Percentiles rank a stretch among this genome's conserved stretches.
Evolutionary conservation across 2,113 vertebrate genomes (phyloP).

Genomic region (Perca flavescens): DNA sequence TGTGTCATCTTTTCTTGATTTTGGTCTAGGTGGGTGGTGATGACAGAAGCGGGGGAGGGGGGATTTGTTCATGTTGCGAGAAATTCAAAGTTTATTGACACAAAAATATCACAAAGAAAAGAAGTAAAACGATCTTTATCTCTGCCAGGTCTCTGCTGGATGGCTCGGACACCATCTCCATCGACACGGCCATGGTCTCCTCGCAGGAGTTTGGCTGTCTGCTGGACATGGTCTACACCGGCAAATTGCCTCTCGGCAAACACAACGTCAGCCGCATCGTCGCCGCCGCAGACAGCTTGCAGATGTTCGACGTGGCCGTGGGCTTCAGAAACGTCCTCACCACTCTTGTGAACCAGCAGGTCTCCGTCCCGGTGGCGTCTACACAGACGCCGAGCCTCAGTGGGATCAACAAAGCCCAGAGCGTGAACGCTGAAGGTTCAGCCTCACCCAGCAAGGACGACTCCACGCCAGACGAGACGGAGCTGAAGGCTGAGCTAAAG

Average conservation of each 20-base stretch:
- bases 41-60: no score
- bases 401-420: slow-evolving; percentile 12
- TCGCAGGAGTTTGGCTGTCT: slow-evolving; percentile 89
- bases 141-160: slow-evolving; percentile 84
- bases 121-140: background rate
- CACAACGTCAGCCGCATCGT: slow-evolving; percentile 90
- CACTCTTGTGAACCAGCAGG: slow-evolving; percentile 81
- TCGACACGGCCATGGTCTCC: slow-evolving; percentile 86
- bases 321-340: slow-evolving; percentile 90
- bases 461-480: background rate
- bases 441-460: background rate
- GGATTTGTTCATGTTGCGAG: no score
- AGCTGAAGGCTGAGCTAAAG: background rate
- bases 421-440: background rate
- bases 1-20: no score
- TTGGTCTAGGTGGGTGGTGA: no score
- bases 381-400: background rate
- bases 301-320: slow-evolving; percentile 94
- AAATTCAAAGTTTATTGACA: no score
- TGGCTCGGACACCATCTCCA: slow-evolving; percentile 89
- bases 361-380: background rate
- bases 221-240: slow-evolving; percentile 90
- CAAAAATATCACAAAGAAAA: background rate
- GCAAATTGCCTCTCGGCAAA: slow-evolving; percentile 88
- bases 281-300: slow-evolving; percentile 89